Conservation (phyloP, 2,797 vertebrate species). For the Rhinatrema bivittatum region DNA sequence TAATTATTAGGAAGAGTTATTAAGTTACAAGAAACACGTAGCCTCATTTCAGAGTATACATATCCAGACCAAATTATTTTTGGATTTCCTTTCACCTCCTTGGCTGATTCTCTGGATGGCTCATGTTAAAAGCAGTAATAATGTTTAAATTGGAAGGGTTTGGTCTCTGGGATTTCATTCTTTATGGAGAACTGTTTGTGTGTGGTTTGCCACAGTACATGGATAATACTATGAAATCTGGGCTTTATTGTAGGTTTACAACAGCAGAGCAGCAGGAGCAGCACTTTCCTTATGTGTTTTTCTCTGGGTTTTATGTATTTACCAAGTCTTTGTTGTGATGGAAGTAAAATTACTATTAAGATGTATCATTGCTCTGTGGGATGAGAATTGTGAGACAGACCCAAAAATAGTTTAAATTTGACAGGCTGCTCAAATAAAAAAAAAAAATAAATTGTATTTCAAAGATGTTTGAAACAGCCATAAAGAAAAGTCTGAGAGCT, state of each 20-base stretch:
- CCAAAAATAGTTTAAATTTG: slow-evolving; percentile 18
- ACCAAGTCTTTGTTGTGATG: slow-evolving; percentile 26
- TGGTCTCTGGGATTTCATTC: slow-evolving; percentile 46
- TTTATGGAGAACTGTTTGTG: slow-evolving; percentile 49
- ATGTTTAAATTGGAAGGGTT: slow-evolving; percentile 52
- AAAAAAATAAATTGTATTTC: too few relatives aligned
- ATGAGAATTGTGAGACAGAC: slow-evolving; percentile 22
- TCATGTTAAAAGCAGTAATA: slow-evolving; percentile 56
- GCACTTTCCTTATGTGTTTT: slow-evolving; percentile 29
- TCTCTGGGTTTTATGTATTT: slow-evolving; percentile 22
- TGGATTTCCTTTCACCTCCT: slow-evolving; percentile 52
- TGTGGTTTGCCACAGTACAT: slow-evolving; percentile 51
- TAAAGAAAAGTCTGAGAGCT: background rate
- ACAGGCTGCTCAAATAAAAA: too few relatives aligned
- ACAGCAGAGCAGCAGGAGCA: slow-evolving; percentile 21
- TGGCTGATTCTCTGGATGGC: slow-evolving; percentile 42
- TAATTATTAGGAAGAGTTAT: slow-evolving; percentile 11
- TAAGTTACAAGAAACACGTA: slow-evolving; percentile 24
- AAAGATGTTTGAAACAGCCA: too few relatives aligned
- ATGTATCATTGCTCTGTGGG: slow-evolving; percentile 19
- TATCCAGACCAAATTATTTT: slow-evolving; percentile 48
- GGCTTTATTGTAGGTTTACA: slow-evolving; percentile 45
- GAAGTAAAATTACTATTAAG: slow-evolving; percentile 29
- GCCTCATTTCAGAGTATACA: slow-evolving; percentile 10
- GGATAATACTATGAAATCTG: slow-evolving; percentile 53